phyloP scores from a whole-genome alignment of 1,140 invertebrate species.

The Sycophaga agraensis region DNA sequence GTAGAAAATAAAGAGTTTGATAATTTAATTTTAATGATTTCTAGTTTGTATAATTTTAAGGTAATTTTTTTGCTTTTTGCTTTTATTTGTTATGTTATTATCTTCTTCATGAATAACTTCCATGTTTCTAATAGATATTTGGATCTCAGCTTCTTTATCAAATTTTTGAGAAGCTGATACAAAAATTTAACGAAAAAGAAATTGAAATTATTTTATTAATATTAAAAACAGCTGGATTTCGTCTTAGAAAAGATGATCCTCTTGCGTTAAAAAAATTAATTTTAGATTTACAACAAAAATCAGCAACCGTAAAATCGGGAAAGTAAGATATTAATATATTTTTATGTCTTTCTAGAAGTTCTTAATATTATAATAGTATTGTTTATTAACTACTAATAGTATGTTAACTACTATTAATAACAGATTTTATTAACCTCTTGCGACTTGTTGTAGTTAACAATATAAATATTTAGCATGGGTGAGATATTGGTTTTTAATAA shows the following conservation, averaged over 20 bases:
- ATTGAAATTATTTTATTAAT: constrained; percentile 84
- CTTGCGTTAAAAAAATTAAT: constrained; percentile 79
- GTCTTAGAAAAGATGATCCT: constrained; percentile 86
- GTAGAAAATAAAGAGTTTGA: constrained; percentile 82
- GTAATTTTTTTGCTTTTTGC: constrained; percentile 51
- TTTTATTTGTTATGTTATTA: too few species aligned
- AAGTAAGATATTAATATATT: constrained; percentile 46
- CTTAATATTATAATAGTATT: too few species aligned
- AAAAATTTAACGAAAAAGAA: constrained; percentile 75
- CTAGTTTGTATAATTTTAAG: constrained; percentile 89
- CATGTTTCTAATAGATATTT: constrained; percentile 64
- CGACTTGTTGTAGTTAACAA: too few species aligned
- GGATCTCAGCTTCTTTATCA: constrained; percentile 74
- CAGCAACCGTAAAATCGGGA: constrained; percentile 45
- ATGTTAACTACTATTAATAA: too few species aligned
- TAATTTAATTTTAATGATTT: constrained; percentile 78
- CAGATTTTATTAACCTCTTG: too few species aligned
- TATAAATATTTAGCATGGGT: not conserved
- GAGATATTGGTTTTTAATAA: not conserved
- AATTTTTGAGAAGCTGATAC: constrained; percentile 67
- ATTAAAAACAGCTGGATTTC: constrained; percentile 79
- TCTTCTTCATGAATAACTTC: too few species aligned
- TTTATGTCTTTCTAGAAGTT: too few species aligned
- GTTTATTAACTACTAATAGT: too few species aligned
- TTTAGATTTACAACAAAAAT: constrained; percentile 72